Percentiles rank a stretch among this genome's conserved stretches.
phyloP scores from a whole-genome alignment of 2,797 vertebrate species.

The Channa striata region DNA sequence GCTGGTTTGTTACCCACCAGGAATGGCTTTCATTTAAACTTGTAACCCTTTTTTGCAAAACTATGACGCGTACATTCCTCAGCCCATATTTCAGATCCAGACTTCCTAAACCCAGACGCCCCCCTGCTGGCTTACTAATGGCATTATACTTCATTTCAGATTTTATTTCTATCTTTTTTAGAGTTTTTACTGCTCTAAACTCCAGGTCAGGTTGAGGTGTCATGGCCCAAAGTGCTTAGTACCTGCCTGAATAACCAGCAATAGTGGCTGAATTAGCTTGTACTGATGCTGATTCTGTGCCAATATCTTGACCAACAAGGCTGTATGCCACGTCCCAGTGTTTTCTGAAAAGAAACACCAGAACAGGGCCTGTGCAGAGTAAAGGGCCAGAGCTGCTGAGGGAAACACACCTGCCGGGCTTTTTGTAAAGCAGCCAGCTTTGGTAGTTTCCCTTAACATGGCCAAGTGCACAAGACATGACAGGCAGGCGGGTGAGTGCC shows the following conservation, averaged over 20 bases:
- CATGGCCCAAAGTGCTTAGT: slow-evolving; percentile 45
- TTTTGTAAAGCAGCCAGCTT: slow-evolving; percentile 63
- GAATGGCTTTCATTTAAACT: slow-evolving; percentile 49
- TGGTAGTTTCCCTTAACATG: slow-evolving; percentile 61
- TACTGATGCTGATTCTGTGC: slow-evolving; percentile 29
- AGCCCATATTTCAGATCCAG: slow-evolving; percentile 27
- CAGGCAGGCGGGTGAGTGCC: slow-evolving; percentile 29
- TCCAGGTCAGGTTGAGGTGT: slow-evolving; percentile 43
- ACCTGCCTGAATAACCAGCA: slow-evolving; percentile 29
- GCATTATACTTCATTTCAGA: slow-evolving; percentile 35
- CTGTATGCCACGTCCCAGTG: slow-evolving; percentile 41
- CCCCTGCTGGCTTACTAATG: slow-evolving; percentile 44
- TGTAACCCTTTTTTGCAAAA: slow-evolving; percentile 22
- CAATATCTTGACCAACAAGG: slow-evolving; percentile 51
- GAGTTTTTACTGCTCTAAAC: slow-evolving; percentile 43
- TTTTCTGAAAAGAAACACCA: slow-evolving; percentile 63
- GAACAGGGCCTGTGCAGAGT: slow-evolving; percentile 32
- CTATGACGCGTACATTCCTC: slow-evolving; percentile 18
- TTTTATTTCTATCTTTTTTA: slow-evolving; percentile 57
- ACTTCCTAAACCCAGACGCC: slow-evolving; percentile 25
- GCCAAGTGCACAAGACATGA: slow-evolving; percentile 51
- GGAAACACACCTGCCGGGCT: slow-evolving; percentile 52
- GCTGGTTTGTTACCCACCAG: slow-evolving; percentile 26
- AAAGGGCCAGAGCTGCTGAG: slow-evolving; percentile 46
- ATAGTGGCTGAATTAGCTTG: slow-evolving; percentile 36